These are phyloP conservation scores for Scrobipalpa costella DNA, from an alignment of 2,888 invertebrate genomes.

Conservation along the genomic window DNA sequence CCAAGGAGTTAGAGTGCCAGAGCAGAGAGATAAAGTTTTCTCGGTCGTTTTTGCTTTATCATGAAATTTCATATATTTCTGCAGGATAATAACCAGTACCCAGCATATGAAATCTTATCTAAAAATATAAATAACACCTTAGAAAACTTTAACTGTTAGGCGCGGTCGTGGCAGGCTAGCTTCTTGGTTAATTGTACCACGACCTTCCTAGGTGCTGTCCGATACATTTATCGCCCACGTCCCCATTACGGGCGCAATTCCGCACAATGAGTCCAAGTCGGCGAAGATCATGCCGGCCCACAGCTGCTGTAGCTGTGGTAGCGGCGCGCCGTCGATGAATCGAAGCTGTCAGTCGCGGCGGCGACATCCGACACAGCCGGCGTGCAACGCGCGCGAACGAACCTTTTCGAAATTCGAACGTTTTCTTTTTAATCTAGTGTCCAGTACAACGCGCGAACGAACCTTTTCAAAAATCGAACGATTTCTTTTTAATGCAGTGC, in stretches of 20 bases:
- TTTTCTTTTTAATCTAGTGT: conserved; percentile 43
- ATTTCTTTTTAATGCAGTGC: conserved; percentile 41
- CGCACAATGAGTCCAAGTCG: conserved; percentile 61
- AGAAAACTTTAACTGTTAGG: too few relatives aligned
- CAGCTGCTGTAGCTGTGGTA: conserved; percentile 40
- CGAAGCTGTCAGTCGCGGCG: conserved; percentile 66
- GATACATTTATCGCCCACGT: conserved; percentile 62
- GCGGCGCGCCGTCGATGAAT: conserved; percentile 25
- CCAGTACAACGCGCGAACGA: conserved; percentile 51
- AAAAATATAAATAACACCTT: too few relatives aligned
- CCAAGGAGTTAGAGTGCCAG: too few relatives aligned
- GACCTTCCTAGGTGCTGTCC: conserved; percentile 43
- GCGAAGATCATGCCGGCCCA: conserved; percentile 62
- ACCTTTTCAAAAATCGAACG: conserved; percentile 44
- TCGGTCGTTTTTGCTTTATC: too few relatives aligned
- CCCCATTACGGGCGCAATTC: conserved; percentile 64
- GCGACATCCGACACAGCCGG: conserved; percentile 66
- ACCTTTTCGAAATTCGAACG: conserved; percentile 44
- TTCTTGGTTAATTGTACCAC: too few relatives aligned
- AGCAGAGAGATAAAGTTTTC: too few relatives aligned
- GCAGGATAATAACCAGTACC: too few relatives aligned
- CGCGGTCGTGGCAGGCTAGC: too few relatives aligned
- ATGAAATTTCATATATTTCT: too few relatives aligned
- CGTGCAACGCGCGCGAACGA: conserved; percentile 50
- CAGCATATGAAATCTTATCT: too few relatives aligned